Evolutionary conservation across 2,888 invertebrate genomes (phyloP), one percentile per base, ranked within the genome.

Genomic region (Apotomis capreana): DNA sequence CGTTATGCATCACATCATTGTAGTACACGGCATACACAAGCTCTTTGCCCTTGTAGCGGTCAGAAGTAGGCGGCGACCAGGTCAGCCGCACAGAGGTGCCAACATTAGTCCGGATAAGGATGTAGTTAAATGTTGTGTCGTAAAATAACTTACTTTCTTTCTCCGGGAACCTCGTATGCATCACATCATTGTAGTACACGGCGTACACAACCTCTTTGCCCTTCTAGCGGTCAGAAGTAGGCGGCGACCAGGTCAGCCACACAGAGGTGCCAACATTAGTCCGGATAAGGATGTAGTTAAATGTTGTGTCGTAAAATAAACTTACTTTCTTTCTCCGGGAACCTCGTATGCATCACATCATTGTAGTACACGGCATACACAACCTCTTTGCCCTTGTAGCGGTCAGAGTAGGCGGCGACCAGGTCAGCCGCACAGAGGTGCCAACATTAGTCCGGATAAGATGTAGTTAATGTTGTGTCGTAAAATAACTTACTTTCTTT

Each of bases 281-380:
- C 40, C 40, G 40, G 40, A 6, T 6, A 40, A 40, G 6, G 6
- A 40, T 5, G 40, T 6, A 6, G 40, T 40, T 6, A 40, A 40
- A 40, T 6, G 2, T 5, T 40, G 6, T 40, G 5, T 40, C 2
- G 5, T 6, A 40, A 40, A 40, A 3, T 0, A 6, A n/a, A 83
- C 90, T 91, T 82, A 95, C 96, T 94, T 86, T 94, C 89, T 74
- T 95, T 95, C 5, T 93, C 92, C 0, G n/a, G 85, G 62, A 78
- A 77, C 52, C 81, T 78, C 74, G 82, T n/a, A 36, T 81, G 84
- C 65, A 86, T 80, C 63, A 87, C 80, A 90, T 93, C 77, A 82
- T 95, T 96, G 80, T 96, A 97, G 84, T 96, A 96, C 57, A 97
- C 92, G 26, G 96, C 96, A 82, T 97, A 97, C 4, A 89, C 79